Evolutionary conservation across 2,888 invertebrate species (phyloP).

Genomic region (Auanema sp.): DNA sequence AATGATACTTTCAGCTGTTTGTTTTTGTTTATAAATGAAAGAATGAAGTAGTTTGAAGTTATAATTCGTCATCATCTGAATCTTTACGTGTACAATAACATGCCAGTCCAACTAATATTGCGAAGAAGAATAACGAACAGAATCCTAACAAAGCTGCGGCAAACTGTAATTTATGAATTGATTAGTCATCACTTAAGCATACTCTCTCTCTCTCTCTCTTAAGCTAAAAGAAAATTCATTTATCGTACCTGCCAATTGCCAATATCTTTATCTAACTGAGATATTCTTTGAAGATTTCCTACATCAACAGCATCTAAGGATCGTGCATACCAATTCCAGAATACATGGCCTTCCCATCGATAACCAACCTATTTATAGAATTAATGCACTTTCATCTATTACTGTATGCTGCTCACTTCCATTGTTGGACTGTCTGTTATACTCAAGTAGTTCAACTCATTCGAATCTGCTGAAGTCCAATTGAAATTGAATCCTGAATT

Average conservation of each 20-base stretch:
- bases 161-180: slow-evolving; percentile 46
- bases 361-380: slow-evolving; percentile 38
- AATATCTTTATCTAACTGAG: slow-evolving; percentile 58
- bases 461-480: slow-evolving; percentile 55
- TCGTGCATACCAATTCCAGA: slow-evolving; percentile 63
- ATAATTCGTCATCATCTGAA: slow-evolving; percentile 60
- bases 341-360: slow-evolving; percentile 63
- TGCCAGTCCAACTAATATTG: slow-evolving; percentile 64
- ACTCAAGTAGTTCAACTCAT: slow-evolving; percentile 58
- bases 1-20: too few species aligned
- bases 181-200: neutral
- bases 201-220: too few species aligned
- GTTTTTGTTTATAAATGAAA: too few species aligned
- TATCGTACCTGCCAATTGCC: slow-evolving; percentile 63
- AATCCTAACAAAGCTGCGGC: slow-evolving; percentile 64
- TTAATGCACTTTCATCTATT: neutral
- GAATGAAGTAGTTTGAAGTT: slow-evolving; percentile 11
- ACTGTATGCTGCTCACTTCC: slow-evolving; percentile 47
- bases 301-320: slow-evolving; percentile 63
- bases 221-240: too few species aligned
- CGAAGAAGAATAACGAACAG: slow-evolving; percentile 64
- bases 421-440: slow-evolving; percentile 62
- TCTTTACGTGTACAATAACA: slow-evolving; percentile 64
- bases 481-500: slow-evolving; percentile 58
- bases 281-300: slow-evolving; percentile 59